Evolutionary conservation across 1,140 invertebrate genomes (phyloP).

Genomic region (Lamellibrachia luymesi): DNA sequence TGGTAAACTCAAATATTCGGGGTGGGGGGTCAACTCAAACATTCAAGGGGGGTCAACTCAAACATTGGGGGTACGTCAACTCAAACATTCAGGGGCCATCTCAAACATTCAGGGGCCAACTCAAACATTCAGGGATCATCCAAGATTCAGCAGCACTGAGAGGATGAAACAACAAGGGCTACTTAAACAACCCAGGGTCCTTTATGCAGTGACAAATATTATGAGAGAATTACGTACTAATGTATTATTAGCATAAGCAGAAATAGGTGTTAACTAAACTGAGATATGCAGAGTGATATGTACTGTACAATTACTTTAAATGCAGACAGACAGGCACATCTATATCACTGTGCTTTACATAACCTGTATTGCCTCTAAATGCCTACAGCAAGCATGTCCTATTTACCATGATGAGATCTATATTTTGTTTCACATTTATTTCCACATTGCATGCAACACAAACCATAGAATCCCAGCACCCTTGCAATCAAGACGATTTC

Average conservation of each 20-base stretch:
- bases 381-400: too few relatives aligned
- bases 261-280: too few relatives aligned
- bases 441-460: background rate
- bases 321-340: too few relatives aligned
- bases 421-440: background rate
- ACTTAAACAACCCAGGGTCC: too few relatives aligned
- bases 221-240: too few relatives aligned
- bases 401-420: too few relatives aligned
- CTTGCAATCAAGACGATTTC: background rate
- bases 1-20: background rate
- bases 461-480: conserved; percentile 7
- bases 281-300: too few relatives aligned
- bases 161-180: background rate
- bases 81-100: background rate
- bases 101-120: too few relatives aligned
- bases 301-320: too few relatives aligned
- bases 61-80: background rate
- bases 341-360: too few relatives aligned
- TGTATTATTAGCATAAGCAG: too few relatives aligned
- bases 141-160: background rate
- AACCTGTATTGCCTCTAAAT: too few relatives aligned
- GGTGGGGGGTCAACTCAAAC: background rate
- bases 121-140: background rate
- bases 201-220: background rate
- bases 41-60: background rate